A percentile compares a stretch with the other conserved stretches of the same genome.
phyloP scores from a whole-genome alignment of 2,888 invertebrate species.

The Choristoneura rosaceana region DNA sequence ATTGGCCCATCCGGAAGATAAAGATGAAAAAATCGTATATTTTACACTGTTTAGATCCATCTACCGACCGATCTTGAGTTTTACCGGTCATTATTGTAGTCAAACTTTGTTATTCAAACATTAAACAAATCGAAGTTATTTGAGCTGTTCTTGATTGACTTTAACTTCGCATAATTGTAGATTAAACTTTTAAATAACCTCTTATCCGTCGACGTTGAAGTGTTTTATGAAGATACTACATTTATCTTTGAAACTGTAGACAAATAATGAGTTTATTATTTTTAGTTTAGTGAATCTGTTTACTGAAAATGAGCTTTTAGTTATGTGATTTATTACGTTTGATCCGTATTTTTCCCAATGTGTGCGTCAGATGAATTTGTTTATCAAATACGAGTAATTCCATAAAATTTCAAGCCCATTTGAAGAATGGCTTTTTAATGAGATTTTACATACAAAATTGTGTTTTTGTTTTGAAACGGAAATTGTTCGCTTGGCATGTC shows the following conservation, averaged over 20 bases:
- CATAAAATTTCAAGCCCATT: neutral
- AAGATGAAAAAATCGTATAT: constrained; percentile 32
- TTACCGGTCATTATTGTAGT: constrained; percentile 32
- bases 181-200: constrained; percentile 31
- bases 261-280: neutral
- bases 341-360: neutral
- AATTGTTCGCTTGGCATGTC: neutral
- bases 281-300: neutral
- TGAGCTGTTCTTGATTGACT: constrained; percentile 16
- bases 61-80: constrained; percentile 13
- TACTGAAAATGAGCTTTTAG: neutral
- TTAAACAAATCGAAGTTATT: constrained; percentile 18
- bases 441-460: neutral
- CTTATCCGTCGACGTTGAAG: constrained; percentile 19
- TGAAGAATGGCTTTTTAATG: neutral
- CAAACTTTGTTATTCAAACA: constrained; percentile 22
- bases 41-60: constrained; percentile 13
- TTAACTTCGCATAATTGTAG: constrained; percentile 28
- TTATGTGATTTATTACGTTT: neutral
- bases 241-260: constrained; percentile 2
- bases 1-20: constrained; percentile 20
- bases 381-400: neutral
- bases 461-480: neutral
- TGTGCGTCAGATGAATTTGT: neutral
- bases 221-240: constrained; percentile 1